phyloP scores from a whole-genome alignment of 2,797 vertebrate species.

The Mormyrops attenuatus region DNA sequence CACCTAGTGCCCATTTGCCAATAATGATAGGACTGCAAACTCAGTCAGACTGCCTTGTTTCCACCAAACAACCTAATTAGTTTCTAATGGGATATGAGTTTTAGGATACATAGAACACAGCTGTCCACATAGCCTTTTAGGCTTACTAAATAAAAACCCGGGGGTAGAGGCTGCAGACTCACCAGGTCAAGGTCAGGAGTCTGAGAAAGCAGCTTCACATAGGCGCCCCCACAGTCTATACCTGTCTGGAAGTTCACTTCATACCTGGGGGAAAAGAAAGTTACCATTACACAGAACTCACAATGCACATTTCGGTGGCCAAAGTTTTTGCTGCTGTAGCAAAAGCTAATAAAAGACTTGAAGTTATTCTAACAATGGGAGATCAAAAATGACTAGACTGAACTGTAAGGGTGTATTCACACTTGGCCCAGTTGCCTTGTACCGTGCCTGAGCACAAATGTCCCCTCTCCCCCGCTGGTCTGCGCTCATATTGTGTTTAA shows the following conservation, averaged over 20 bases:
- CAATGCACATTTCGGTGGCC: background rate
- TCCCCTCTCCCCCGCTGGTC: background rate
- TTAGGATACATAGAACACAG: background rate
- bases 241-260: constrained; percentile 97
- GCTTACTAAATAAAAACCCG: background rate
- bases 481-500: background rate
- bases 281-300: background rate
- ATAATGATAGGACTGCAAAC: background rate
- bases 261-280: constrained; percentile 63
- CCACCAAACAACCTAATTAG: background rate
- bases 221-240: constrained; percentile 95
- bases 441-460: background rate
- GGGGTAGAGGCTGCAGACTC: constrained; percentile 34
- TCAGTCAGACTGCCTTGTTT: background rate
- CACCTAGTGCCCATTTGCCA: background rate
- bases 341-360: background rate
- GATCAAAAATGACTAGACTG: background rate
- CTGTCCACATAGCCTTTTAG: background rate
- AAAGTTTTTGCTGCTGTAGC: background rate
- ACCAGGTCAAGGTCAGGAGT: constrained; percentile 81
- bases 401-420: background rate
- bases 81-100: background rate
- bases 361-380: background rate
- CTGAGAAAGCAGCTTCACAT: constrained; percentile 89
- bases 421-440: background rate